Evolutionary conservation across 2,797 vertebrate genomes (phyloP).

Genomic region (Silurus lanzhouensis): DNA sequence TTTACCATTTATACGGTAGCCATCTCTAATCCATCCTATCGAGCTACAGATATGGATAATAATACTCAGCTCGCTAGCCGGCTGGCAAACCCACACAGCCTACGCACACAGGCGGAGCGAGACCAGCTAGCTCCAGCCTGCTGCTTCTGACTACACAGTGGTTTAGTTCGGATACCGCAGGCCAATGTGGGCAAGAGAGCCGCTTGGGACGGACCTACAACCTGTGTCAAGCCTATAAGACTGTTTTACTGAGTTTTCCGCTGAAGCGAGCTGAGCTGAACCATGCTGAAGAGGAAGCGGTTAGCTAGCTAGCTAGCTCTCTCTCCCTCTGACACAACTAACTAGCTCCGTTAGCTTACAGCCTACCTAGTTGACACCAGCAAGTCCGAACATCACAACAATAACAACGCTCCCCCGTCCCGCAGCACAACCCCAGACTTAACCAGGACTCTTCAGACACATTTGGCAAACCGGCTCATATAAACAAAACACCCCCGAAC

Average conservation of each 20-base stretch:
- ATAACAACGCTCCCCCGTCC: conserved; percentile 52
- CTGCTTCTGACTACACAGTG: background rate
- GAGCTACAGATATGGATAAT: background rate
- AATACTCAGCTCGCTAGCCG: conserved; percentile 28
- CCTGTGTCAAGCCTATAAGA: background rate
- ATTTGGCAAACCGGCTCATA: background rate
- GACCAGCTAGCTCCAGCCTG: background rate
- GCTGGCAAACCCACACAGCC: conserved; percentile 28
- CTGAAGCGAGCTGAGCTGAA: background rate
- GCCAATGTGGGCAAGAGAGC: background rate
- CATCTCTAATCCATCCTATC: background rate
- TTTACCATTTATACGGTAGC: background rate
- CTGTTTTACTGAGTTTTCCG: background rate
- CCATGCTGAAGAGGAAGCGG: conserved; percentile 32
- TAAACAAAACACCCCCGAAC: background rate
- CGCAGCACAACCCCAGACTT: background rate
- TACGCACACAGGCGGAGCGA: conserved; percentile 8
- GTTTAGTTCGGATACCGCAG: background rate
- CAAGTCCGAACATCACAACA: conserved; percentile 58
- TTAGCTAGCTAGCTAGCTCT: background rate
- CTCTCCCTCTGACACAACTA: background rate
- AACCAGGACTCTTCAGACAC: background rate
- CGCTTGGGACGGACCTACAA: background rate
- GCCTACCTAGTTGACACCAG: conserved; percentile 33
- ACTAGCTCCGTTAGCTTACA: conserved; percentile 40